These are phyloP conservation scores for Xanthorhoe spadicearia DNA, from an alignment of 2,888 invertebrate genomes.

Conservation along the genomic window DNA sequence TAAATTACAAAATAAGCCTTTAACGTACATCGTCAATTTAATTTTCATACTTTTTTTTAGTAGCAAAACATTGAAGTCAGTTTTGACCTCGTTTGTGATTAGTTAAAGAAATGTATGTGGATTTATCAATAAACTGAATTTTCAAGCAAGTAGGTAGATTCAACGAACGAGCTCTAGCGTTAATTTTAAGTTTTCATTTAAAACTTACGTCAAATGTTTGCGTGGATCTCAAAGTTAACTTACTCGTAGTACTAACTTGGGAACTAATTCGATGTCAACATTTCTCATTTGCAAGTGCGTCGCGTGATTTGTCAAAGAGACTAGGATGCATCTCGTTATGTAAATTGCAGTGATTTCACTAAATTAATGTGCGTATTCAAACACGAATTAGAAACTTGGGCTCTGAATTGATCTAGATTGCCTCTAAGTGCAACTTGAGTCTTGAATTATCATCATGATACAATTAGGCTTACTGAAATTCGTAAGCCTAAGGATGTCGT, in stretches of 20 bases:
- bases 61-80: neutral
- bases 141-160: neutral
- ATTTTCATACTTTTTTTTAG: neutral
- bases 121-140: too few relatives aligned
- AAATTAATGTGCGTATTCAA: constrained; percentile 44
- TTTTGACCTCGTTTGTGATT: neutral
- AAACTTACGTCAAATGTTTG: constrained; percentile 17
- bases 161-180: constrained; percentile 1
- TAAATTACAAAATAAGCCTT: constrained; percentile 30
- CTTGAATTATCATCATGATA: neutral
- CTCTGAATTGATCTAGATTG: neutral
- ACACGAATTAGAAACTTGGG: neutral
- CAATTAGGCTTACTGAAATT: too few relatives aligned
- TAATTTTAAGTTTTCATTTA: constrained; percentile 2
- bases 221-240: constrained; percentile 3
- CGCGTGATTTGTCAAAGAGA: constrained; percentile 51
- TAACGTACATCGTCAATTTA: constrained; percentile 7
- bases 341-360: constrained; percentile 54
- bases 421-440: neutral
- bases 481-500: too few relatives aligned
- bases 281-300: constrained; percentile 50
- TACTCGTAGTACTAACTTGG: constrained; percentile 14
- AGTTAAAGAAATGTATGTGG: neutral
- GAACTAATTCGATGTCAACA: constrained; percentile 46
- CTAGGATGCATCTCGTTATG: constrained; percentile 53